Conservation (phyloP, 2,797 vertebrate genomes). For the Syngnathus rostellatus region DNA sequence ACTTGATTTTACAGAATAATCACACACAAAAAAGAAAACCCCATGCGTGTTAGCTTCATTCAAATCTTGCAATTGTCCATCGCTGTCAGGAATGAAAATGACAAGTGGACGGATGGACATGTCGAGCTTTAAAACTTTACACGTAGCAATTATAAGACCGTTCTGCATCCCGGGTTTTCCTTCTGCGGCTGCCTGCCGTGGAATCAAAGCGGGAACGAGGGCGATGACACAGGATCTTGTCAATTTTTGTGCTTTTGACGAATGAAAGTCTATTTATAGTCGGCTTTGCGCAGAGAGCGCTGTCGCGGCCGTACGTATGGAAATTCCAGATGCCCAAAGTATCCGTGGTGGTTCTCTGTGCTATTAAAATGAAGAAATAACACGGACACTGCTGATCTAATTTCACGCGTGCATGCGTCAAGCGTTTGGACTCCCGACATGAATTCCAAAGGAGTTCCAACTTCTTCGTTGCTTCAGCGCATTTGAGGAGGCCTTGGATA, state of each 20-base stretch:
- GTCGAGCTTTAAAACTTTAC: not conserved
- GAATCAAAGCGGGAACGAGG: conserved; percentile 19
- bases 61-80: no score
- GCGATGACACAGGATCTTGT: no score
- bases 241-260: no score
- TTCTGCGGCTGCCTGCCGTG: not conserved
- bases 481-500: conserved; percentile 19
- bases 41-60: no score
- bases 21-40: no score
- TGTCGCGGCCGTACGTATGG: conserved; percentile 16
- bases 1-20: not conserved
- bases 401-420: not conserved
- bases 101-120: not conserved
- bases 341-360: conserved; percentile 29
- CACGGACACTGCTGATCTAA: not conserved
- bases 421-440: conserved; percentile 27
- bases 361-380: conserved; percentile 41
- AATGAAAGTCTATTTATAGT: conserved; percentile 37
- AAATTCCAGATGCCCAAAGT: conserved; percentile 55
- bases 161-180: not conserved
- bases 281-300: not conserved
- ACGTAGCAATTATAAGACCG: not conserved
- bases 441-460: conserved; percentile 33
- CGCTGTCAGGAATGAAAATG: not conserved
- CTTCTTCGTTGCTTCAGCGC: not conserved